phyloP scores from a whole-genome alignment of 2,797 vertebrate species.

The Passerculus sandwichensis region DNA sequence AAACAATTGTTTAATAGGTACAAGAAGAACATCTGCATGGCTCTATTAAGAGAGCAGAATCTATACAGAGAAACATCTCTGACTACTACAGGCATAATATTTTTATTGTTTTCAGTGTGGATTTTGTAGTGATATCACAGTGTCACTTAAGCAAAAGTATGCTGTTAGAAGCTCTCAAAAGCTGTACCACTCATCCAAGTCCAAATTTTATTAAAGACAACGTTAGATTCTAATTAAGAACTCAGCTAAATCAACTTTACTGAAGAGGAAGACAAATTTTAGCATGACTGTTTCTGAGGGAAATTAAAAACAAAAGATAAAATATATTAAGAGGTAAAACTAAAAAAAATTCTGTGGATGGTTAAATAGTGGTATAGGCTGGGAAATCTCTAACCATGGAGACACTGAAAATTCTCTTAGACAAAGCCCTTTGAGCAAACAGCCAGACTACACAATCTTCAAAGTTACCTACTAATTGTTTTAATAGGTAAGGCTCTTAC shows the following conservation, averaged over 20 bases:
- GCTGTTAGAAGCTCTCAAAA: neutral
- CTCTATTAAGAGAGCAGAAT: neutral
- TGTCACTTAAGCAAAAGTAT: neutral
- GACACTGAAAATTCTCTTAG: neutral
- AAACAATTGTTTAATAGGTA: neutral
- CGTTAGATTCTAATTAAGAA: neutral
- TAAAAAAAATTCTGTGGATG: neutral
- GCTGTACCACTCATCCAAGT: neutral
- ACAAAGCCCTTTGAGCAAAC: neutral
- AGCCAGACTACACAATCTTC: neutral
- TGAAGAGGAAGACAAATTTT: neutral
- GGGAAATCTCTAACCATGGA: neutral
- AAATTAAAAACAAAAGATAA: neutral
- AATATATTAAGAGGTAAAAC: neutral
- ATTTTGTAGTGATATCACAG: neutral
- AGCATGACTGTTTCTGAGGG: neutral
- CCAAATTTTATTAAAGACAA: neutral
- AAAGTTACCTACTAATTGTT: neutral
- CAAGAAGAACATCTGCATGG: neutral
- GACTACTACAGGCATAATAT: neutral
- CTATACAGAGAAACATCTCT: neutral
- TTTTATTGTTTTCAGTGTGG: neutral
- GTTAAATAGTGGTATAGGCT: neutral
- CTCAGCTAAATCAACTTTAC: neutral
- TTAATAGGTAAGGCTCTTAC: neutral